These are phyloP conservation scores for Turnix velox DNA, from an alignment of 2,113 vertebrate species.

Conservation along the genomic window DNA sequence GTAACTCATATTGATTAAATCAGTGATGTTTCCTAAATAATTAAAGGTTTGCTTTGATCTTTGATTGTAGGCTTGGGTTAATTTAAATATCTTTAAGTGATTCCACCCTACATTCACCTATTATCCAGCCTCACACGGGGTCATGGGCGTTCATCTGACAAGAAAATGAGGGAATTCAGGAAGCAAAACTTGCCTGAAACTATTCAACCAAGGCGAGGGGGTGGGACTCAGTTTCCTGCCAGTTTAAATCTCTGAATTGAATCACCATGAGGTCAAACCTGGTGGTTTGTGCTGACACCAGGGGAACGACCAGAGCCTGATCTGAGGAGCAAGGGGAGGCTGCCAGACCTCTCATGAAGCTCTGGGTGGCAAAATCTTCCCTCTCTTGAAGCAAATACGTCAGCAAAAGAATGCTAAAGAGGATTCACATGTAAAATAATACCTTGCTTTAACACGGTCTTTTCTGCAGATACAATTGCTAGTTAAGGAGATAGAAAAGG, in stretches of 20 bases:
- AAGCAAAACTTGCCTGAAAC: background rate
- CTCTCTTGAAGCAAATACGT: background rate
- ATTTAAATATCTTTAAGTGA: background rate
- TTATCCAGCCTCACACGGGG: background rate
- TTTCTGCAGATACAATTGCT: background rate
- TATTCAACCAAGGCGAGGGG: background rate
- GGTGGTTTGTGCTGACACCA: background rate
- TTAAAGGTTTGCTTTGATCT: constrained; percentile 49
- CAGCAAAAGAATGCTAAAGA: background rate
- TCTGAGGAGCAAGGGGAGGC: background rate
- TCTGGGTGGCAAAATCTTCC: background rate
- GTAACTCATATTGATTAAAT: constrained; percentile 44
- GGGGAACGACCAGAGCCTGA: background rate
- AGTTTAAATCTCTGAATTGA: background rate
- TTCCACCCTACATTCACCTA: background rate
- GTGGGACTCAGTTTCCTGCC: background rate
- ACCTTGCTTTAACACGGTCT: background rate
- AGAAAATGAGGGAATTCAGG: constrained; percentile 36
- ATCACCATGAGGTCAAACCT: background rate
- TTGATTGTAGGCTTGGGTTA: constrained; percentile 32
- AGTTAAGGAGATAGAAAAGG: background rate
- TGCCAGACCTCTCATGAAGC: background rate
- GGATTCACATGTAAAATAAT: background rate
- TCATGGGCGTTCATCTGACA: constrained; percentile 15
- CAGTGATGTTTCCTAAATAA: constrained; percentile 54